Conservation (phyloP, 2,113 vertebrate species). For the Mixornis gularis region DNA sequence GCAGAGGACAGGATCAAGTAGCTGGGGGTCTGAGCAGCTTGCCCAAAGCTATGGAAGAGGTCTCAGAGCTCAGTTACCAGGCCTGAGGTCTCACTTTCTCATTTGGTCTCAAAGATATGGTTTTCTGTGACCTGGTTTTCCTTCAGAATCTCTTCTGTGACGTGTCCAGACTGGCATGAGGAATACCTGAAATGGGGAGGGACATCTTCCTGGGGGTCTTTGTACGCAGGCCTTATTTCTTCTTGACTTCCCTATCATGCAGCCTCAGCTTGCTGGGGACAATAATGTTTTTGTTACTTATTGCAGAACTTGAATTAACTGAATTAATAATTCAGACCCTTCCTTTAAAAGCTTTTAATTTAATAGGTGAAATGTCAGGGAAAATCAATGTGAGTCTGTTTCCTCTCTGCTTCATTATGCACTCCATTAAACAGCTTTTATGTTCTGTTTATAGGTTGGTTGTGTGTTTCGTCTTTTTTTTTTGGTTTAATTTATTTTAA, state of each 20-base stretch:
- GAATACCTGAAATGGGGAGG: not conserved
- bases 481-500: not conserved
- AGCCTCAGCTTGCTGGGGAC: slow-evolving; percentile 18
- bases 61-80: not conserved
- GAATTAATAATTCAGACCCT: slow-evolving; percentile 13
- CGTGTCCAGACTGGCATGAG: not conserved
- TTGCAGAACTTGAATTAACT: slow-evolving; percentile 66
- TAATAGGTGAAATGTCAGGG: slow-evolving; percentile 76
- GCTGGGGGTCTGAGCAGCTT: not conserved
- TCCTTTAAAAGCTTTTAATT: slow-evolving; percentile 74
- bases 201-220: not conserved
- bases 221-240: not conserved
- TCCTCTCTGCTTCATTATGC: slow-evolving; percentile 68
- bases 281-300: slow-evolving; percentile 67
- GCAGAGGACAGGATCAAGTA: not conserved
- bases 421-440: slow-evolving; percentile 73
- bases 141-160: not conserved
- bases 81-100: not conserved
- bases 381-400: slow-evolving; percentile 67
- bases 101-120: not conserved
- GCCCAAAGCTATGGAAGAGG: not conserved
- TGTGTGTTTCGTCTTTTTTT: slow-evolving; percentile 26
- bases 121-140: not conserved
- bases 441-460: slow-evolving; percentile 75
- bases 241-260: slow-evolving; percentile 10